Evolutionary conservation across 2,797 vertebrate species (phyloP).

Genomic region (Spinus olivaceus): DNA sequence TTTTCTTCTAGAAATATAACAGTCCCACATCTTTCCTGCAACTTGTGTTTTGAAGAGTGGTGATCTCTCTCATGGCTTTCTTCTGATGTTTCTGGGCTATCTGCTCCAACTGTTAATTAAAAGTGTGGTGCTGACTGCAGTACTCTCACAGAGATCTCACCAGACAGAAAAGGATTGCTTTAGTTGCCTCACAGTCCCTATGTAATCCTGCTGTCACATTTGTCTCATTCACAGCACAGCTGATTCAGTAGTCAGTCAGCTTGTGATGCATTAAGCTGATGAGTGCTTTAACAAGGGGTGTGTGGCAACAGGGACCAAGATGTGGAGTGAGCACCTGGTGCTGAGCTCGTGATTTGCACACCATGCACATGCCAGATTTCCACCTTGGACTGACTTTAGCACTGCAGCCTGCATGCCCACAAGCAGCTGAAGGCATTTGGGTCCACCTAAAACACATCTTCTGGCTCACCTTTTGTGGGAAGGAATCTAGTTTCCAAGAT

Average conservation of each 20-base stretch:
- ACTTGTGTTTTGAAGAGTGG: not conserved
- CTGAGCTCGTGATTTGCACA: not conserved
- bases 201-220: not conserved
- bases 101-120: not conserved
- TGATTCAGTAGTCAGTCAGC: not conserved
- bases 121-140: not conserved
- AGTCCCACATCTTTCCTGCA: not conserved
- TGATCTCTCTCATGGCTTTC: not conserved
- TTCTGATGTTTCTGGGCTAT: not conserved
- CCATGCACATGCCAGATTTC: not conserved
- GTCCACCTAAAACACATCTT: not conserved
- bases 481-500: not conserved
- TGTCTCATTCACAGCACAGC: not conserved
- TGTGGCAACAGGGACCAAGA: not conserved
- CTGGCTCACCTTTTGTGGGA: not conserved
- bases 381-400: not conserved
- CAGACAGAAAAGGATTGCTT: not conserved
- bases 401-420: not conserved
- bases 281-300: not conserved
- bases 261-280: not conserved
- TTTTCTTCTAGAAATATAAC: not conserved
- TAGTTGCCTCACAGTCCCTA: not conserved
- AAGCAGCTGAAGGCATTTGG: not conserved
- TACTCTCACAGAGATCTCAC: not conserved
- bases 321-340: not conserved